Evolutionary conservation across 2,797 vertebrate species (phyloP), one percentile per base, ranked within the genome.

Genomic region (Denticeps clupeoides): DNA sequence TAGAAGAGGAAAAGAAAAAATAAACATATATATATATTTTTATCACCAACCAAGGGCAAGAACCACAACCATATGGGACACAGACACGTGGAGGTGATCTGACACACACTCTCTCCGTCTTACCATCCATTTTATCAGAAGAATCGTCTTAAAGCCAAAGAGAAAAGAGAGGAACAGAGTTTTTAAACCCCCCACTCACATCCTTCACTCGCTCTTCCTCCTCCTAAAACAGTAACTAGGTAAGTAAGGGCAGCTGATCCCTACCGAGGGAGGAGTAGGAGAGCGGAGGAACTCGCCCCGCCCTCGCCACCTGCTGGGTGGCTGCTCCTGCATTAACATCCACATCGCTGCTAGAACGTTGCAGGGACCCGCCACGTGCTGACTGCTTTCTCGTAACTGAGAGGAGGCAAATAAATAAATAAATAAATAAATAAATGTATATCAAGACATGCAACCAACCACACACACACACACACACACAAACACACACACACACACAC

Each of bases 81-180:
- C 10, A 21, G 35, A 38, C 5, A 21, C 18, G 38, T 35, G 38
- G 35, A 21, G 35, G 61, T 73, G 38, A 43, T 70, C 37, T 53
- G 73, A 72, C 77, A 77, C 75, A 78, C n/a, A n/a, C n/a, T n/a
- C n/a, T n/a, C n/a, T n/a, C n/a, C n/a, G 81, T 86, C 93, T 97
- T 97, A 97, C 93, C 92, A 88, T 97, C 93, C 81, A 81, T 82
- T 86, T 93, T 94, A 88, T 97, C 92, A 89, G 90, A 89, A 83
- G 90, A 83, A 82, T 95, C 91, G 88, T 94, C 93, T 97, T 91
- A 88, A 85, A 85, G 80, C 84, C 82, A 82, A 71, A 84, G 62
- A 68, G 58, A 62, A 82, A 78, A 80, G 71, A 58, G 54, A 42
- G 56, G 53, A 62, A 49, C 47, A 59, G 49, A 50, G 42, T 33